Evolutionary conservation across 2,888 invertebrate species (phyloP), one percentile per base, ranked within the genome.

Genomic region (Girardia tigrina): DNA sequence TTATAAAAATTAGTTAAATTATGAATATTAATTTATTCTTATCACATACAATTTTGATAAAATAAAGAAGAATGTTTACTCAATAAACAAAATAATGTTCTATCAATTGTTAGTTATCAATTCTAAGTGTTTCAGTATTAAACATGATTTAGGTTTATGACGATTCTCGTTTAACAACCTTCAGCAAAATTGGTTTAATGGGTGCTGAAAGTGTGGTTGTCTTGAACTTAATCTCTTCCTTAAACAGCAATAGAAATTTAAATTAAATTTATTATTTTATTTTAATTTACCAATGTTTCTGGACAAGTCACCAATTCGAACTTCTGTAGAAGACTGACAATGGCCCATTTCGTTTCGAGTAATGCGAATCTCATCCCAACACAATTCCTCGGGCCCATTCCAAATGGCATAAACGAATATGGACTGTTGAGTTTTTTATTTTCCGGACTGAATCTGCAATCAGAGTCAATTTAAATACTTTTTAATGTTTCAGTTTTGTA

Each of bases 361-460:
- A 56, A n/a, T 6, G 56, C 56, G 23, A 56, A 56, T 56, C 56
- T 56, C 56, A 56, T 56, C 23, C 56, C 56, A 56, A 56, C 56
- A 56, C 56, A 56, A 56, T 56, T 56, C n/a, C 56, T 4, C 23
- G 56, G 56, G 4, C 56, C 56, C 56, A 56, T 56, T 8, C 56
- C 56, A 56, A 56, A 56, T n/a, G 56, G 56, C 56, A 56, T 56
- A 16, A 8, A 56, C 4, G 56, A 56, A n/a, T 56, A 56, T 6
- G 8, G 8, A 20, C 36, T 16, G 16, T 16, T 8, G 16, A 16
- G 8, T 36, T 36, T 36, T 16, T 36, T 36, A 36, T 36, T 36
- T 36, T 36, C 36, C 8, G 8, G 12, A 36, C 16, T 16, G 16
- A 36, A 36, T 36, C 36, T 36, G n/a, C n/a, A n/a, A n/a, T n/a